Evolutionary conservation across 1,140 invertebrate genomes (phyloP).

Genomic region (Portunus trituberculatus): DNA sequence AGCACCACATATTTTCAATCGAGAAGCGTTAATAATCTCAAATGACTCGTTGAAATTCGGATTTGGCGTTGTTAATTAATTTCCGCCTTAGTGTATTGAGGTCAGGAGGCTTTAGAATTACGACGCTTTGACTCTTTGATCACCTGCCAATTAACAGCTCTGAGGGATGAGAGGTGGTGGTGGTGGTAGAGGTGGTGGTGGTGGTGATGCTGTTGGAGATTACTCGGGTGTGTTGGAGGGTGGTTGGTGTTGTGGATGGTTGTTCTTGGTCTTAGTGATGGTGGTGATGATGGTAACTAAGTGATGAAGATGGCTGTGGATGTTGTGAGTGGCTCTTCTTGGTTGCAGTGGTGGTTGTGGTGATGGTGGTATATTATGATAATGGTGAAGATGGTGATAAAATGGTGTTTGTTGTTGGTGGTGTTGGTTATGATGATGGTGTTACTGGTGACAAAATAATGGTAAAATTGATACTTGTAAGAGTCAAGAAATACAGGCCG

Average conservation of each 20-base stretch:
- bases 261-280: background rate
- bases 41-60: background rate
- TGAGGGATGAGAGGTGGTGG: conserved; percentile 16
- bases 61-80: background rate
- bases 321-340: background rate
- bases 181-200: background rate
- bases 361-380: background rate
- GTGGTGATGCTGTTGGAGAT: background rate
- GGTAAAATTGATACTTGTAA: background rate
- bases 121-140: conserved; percentile 21
- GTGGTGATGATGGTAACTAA: background rate
- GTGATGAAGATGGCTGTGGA: background rate
- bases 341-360: background rate
- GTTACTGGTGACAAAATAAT: background rate
- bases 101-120: conserved; percentile 12
- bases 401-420: background rate
- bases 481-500: no score
- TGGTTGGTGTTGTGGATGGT: no score
- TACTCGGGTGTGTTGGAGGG: background rate
- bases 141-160: conserved; percentile 10
- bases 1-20: background rate
- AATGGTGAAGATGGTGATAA: no score
- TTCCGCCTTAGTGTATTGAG: background rate
- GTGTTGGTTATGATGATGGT: background rate
- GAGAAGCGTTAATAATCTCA: background rate